These are phyloP conservation scores for Steatornis caripensis DNA, from an alignment of 2,113 vertebrate species.

Conservation along the genomic window DNA sequence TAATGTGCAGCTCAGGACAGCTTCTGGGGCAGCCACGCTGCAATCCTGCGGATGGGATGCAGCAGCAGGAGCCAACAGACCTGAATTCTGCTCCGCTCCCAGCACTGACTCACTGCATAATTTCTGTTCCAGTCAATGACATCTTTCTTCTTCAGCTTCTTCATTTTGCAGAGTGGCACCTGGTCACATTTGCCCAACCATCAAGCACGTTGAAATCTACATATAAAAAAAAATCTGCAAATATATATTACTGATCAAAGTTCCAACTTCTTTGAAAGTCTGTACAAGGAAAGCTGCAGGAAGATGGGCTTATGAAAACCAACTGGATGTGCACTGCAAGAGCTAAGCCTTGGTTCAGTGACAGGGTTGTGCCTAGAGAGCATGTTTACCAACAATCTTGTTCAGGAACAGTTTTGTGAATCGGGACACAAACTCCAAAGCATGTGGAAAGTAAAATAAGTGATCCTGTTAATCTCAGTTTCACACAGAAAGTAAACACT, in stretches of 20 bases:
- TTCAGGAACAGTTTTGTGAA: neutral
- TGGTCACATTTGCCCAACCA: neutral
- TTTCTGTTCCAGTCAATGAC: neutral
- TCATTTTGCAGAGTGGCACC: neutral
- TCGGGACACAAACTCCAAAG: neutral
- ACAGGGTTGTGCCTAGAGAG: neutral
- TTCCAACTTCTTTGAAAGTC: neutral
- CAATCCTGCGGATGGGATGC: rapidly evolving
- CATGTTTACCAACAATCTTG: neutral
- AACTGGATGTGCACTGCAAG: neutral
- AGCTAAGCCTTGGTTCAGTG: neutral
- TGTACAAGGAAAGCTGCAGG: neutral
- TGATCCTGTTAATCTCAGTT: neutral
- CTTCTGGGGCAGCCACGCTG: neutral
- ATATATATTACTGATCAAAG: neutral
- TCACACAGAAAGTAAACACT: neutral
- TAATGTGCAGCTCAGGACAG: conserved; percentile 6
- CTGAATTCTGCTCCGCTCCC: neutral
- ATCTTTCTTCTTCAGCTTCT: neutral
- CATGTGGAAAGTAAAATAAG: neutral
- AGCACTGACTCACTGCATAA: neutral
- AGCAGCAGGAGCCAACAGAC: conserved; percentile 2
- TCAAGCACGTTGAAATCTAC: neutral
- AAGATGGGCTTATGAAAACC: neutral
- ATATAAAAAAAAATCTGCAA: neutral